A percentile compares a stretch with the other conserved stretches of the same genome.
phyloP scores from a whole-genome alignment of 2,888 invertebrate species.

The Acanthosepion lycidas region DNA sequence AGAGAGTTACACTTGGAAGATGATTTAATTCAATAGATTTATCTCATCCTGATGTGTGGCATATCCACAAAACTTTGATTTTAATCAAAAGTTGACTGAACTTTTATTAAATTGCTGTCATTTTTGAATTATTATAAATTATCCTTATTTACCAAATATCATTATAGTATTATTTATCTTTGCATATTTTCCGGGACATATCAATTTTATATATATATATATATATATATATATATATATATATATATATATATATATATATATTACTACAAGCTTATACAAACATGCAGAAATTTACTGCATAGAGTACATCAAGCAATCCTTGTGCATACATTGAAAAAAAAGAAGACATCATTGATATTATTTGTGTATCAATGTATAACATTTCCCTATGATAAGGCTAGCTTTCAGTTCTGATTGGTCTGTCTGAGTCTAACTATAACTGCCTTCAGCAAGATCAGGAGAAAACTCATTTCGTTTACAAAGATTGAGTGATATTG shows the following conservation, averaged over 20 bases:
- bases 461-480: not conserved
- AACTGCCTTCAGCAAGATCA: not conserved
- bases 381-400: not conserved
- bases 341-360: not conserved
- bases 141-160: no score
- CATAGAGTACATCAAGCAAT: not conserved
- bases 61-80: no score
- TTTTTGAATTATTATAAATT: no score
- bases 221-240: not conserved
- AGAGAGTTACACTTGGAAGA: no score
- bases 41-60: no score
- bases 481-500: constrained; percentile 33
- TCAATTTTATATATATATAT: not conserved
- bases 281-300: not conserved
- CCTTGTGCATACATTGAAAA: not conserved
- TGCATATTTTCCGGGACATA: no score
- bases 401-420: not conserved
- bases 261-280: not conserved
- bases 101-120: no score
- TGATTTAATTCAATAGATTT: no score
- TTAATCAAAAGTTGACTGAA: no score
- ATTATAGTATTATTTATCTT: no score
- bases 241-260: not conserved
- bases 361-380: not conserved
- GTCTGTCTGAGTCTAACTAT: not conserved